Conservation (phyloP, 2,113 vertebrate species). For the Clarias batrachus region DNA sequence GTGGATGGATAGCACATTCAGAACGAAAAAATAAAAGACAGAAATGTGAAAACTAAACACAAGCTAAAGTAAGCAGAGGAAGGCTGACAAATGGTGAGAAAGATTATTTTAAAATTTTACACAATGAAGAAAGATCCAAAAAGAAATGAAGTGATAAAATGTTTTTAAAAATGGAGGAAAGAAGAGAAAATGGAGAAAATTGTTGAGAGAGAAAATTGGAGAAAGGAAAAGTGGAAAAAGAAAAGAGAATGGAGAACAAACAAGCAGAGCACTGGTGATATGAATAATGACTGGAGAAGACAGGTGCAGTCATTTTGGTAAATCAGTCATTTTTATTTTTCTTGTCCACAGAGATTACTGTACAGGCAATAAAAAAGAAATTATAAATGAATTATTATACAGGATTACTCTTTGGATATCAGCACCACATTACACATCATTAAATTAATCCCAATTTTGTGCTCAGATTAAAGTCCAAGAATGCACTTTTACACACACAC, state of each 20-base stretch:
- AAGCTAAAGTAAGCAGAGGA: background rate
- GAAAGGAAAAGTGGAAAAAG: too few species aligned
- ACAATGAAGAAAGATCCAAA: background rate
- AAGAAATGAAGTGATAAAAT: background rate
- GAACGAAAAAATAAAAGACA: too few species aligned
- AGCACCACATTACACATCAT: constrained; percentile 75
- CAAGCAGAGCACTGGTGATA: background rate
- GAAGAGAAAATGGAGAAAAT: background rate
- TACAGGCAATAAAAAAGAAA: constrained; percentile 66
- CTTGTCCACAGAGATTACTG: constrained; percentile 63
- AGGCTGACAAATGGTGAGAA: background rate
- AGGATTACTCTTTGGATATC: constrained; percentile 80
- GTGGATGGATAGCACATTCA: background rate
- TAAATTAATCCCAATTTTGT: constrained; percentile 72
- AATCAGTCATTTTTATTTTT: constrained; percentile 56
- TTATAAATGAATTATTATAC: constrained; percentile 73
- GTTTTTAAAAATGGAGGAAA: background rate
- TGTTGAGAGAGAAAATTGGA: background rate
- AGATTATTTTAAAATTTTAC: background rate
- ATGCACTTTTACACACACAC: constrained; percentile 56
- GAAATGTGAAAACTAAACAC: too few species aligned
- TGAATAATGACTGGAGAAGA: background rate
- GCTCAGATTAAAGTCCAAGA: constrained; percentile 67
- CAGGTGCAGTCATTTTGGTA: constrained; percentile 13
- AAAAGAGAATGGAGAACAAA: background rate